Evolutionary conservation across 1,140 invertebrate species (phyloP), one percentile per base, ranked within the genome.

Genomic region (Drosophila saltans): DNA sequence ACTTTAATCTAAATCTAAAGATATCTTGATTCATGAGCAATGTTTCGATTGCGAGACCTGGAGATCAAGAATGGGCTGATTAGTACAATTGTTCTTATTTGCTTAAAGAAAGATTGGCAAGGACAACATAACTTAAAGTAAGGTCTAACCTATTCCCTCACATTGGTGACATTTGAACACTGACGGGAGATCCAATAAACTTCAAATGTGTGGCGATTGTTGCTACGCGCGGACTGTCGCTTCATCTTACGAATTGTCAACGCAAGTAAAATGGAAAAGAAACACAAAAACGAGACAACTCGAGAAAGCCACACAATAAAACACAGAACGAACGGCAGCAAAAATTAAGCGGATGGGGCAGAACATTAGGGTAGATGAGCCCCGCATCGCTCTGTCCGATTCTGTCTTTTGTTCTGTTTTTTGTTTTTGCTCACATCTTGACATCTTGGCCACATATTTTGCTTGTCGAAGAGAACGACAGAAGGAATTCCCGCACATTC

Each of bases 361-460:
- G 63, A 71, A 58, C 69, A 79, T 73, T 68, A 81, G 66, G 69
- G 28, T 69, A 67, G 66, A 71, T 70, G 69, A 86, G 70, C 41
- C 55, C 52, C 58, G 78, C 69, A 82, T 77, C 66, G 78, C 60
- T 58, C 67, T 48, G 41, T 56, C 24, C 45, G 61, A 52, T 59
- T 59, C 65, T 33, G 33, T 30, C 48, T 59, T 66, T 72, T 52
- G 62, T 67, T 62, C 45, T 62, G 40, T 45, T 48, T 62, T 56
- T 39, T 69, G 28, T 66, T 43, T 56, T 64, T 56, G 16, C 43
- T 89, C 81, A 80, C 80, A 81, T 84, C 86, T 90, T 89, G 84
- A 89, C 80, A 84, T 89, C 85, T 90, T 89, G 85, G 85, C 85
- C 85, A 89, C 85, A 89, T 90, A 89, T 89, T 89, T 89, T 90